A percentile compares a stretch with the other conserved stretches of the same genome.
Conservation (phyloP, 2,888 invertebrate species). For the Tachina grossa region DNA sequence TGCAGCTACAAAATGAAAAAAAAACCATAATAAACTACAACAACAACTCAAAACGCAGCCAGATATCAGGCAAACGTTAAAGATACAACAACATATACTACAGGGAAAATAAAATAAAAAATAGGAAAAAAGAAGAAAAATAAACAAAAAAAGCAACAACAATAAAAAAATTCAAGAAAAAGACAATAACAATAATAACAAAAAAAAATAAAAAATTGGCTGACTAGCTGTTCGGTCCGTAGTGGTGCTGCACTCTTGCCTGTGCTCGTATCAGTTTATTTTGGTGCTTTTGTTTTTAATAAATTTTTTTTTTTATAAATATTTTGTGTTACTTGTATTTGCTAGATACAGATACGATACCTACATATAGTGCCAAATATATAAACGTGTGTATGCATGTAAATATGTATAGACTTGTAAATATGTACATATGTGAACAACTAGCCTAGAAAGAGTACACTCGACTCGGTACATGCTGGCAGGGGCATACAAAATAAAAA, state of each 20-base stretch:
- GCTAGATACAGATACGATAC: conserved; percentile 26
- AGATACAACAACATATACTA: conserved; percentile 60
- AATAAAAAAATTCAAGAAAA: conserved; percentile 21
- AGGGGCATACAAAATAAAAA: conserved; percentile 14
- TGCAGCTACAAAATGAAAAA: conserved; percentile 43
- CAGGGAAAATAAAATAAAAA: conserved; percentile 48
- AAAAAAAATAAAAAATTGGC: conserved; percentile 39
- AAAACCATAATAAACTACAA: conserved; percentile 66
- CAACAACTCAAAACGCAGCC: conserved; percentile 67
- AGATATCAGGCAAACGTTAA: conserved; percentile 70
- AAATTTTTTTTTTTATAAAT: not conserved
- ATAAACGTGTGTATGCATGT: not conserved
- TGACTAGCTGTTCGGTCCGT: not conserved
- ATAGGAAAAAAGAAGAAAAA: conserved; percentile 8
- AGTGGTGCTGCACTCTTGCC: conserved; percentile 9
- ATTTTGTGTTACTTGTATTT: conserved; percentile 13
- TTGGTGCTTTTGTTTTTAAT: conserved; percentile 37
- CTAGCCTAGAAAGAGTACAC: not conserved
- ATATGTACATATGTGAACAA: not conserved
- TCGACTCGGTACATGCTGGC: conserved; percentile 2
- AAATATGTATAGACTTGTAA: too few species aligned
- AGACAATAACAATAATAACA: conserved; percentile 25
- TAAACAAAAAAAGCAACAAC: not conserved
- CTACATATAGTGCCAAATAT: not conserved
- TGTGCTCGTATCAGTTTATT: conserved; percentile 13